Evolutionary conservation across 2,888 invertebrate genomes (phyloP).

Genomic region (Lucinisca nassula): DNA sequence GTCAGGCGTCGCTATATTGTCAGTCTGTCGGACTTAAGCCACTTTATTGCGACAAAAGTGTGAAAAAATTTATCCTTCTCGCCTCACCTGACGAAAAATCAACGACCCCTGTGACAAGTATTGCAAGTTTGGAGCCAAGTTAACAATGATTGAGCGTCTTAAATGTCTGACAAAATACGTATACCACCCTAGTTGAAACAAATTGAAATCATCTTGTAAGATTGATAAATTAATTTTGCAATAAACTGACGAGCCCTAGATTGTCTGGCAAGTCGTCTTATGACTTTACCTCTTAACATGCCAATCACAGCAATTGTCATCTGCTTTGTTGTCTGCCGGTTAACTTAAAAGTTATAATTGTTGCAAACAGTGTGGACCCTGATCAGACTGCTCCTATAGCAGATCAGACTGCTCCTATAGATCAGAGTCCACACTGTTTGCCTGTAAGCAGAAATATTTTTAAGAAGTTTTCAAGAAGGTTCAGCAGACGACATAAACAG

Average conservation of each 20-base stretch:
- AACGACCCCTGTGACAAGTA: slow-evolving; percentile 49
- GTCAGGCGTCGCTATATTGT: not conserved
- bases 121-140: slow-evolving; percentile 58
- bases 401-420: too few species aligned
- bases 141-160: slow-evolving; percentile 46
- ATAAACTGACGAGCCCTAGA: not conserved
- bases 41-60: slow-evolving; percentile 33
- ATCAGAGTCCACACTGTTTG: too few species aligned
- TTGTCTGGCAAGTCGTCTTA: not conserved
- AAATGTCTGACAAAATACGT: slow-evolving; percentile 38
- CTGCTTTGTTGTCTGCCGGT: too few species aligned
- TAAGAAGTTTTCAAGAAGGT: too few species aligned
- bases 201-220: not conserved
- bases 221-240: not conserved
- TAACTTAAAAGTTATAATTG: too few species aligned
- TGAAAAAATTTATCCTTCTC: slow-evolving; percentile 62
- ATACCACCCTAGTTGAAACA: slow-evolving; percentile 48
- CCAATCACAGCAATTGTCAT: too few species aligned
- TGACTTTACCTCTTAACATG: too few species aligned
- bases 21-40: not conserved
- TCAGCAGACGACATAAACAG: too few species aligned
- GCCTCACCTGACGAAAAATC: slow-evolving; percentile 47
- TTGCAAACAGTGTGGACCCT: too few species aligned
- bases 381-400: too few species aligned
- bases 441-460: too few species aligned